Evolutionary conservation across 2,888 invertebrate genomes (phyloP).

Genomic region (Ecliptopera silaceata): DNA sequence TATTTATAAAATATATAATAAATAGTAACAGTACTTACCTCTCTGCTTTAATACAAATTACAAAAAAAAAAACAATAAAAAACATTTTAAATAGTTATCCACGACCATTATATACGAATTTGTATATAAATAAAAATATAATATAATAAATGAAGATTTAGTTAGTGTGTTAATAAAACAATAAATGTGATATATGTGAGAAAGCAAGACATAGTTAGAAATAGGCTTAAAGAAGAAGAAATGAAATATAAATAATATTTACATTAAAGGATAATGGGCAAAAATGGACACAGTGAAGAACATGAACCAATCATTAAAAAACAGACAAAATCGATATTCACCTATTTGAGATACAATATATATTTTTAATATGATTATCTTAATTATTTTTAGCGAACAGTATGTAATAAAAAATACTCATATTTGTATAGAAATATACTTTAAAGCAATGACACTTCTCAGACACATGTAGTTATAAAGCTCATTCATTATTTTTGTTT

Average conservation of each 20-base stretch:
- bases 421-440: no score
- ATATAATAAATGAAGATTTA: background rate
- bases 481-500: no score
- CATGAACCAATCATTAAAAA: no score
- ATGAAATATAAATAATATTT: constrained; percentile 47
- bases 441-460: no score
- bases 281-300: no score
- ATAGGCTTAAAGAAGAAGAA: constrained; percentile 54
- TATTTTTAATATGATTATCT: no score
- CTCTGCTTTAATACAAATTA: background rate
- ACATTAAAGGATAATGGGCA: constrained; percentile 30
- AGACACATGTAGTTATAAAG: no score
- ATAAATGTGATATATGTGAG: constrained; percentile 53
- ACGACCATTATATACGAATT: background rate
- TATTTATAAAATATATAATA: background rate
- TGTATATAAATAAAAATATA: background rate
- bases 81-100: background rate
- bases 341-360: no score
- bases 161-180: constrained; percentile 35
- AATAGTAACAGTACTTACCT: background rate
- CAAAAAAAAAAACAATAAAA: background rate
- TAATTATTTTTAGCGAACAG: no score
- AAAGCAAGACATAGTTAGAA: constrained; percentile 82
- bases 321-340: no score
- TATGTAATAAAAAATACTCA: no score